Base-by-base conservation (phyloP, 1,140 invertebrate species). In the Saxidomus purpurata region DNA sequence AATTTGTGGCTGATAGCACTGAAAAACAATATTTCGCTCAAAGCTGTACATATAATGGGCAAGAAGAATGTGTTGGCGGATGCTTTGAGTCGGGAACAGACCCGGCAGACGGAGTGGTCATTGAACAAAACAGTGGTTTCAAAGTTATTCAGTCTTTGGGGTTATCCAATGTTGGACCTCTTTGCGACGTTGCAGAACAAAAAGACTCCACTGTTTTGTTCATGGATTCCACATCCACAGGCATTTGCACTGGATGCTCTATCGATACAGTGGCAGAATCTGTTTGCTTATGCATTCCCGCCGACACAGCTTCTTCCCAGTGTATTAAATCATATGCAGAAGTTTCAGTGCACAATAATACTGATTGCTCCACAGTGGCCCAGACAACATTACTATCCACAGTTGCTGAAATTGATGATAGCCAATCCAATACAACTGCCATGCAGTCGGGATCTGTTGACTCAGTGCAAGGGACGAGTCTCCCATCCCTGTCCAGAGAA, bases 341-440 rank as follows among this genome's bases (percentile, higher is more conserved):
- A 86, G 25, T 86, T 55, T 59, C 40, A 76, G 28, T 86, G 83
- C 36, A 67, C 49, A 67, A 79, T 87, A n/a, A 77, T 87, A 15
- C 34, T 87, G 31, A 79, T 87, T 34, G 74, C 85, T 3, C 85
- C 85, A 63, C 40, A 43, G 4, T 87, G 71, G 85, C 85, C 85
- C 28, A 59, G 85, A 76, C 67, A 59, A 25, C 34, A 49, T 17
- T 74, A 69, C 47, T 76, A 55, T 55, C 19, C 83, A 11, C 0
- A 55, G 17, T 34, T 86, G 25, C 34, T 86, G n/a, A 0, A 59
- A 22, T n/a, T 74, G 47, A 25, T 80, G 38, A 67, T 87, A 28
- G 85, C 71, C 31, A 19, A 19, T 28, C 85, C 85, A 49, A 0
- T 61, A 17, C 38, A 77, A 79, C 34, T 87, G 1, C 85, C 85